phyloP scores from a whole-genome alignment of 2,888 invertebrate species.

The Melipona beecheii region DNA sequence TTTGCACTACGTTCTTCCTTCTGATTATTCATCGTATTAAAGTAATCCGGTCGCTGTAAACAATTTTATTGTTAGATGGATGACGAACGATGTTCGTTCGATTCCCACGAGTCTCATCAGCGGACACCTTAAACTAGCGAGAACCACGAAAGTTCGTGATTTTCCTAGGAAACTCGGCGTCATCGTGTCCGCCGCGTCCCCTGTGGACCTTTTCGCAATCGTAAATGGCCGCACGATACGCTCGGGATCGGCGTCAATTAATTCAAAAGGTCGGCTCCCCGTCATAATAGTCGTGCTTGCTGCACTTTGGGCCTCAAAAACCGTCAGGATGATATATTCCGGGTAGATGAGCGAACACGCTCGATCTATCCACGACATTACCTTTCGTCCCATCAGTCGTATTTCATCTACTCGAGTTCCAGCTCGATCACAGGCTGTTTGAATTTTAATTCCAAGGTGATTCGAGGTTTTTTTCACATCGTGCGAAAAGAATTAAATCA shows the following conservation, averaged over 20 bases:
- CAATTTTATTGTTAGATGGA: neutral
- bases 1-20: neutral
- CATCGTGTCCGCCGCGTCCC: neutral
- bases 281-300: conserved; percentile 39
- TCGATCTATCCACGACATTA: conserved; percentile 45
- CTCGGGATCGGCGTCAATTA: conserved; percentile 44
- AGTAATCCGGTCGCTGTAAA: too few species aligned
- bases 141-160: conserved; percentile 22
- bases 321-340: conserved; percentile 55
- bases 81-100: conserved; percentile 25
- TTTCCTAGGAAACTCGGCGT: conserved; percentile 12
- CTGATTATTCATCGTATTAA: neutral
- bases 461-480: neutral
- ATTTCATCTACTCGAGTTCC: neutral
- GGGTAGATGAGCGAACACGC: conserved; percentile 50
- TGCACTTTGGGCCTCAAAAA: conserved; percentile 28
- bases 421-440: neutral
- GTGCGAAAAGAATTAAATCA: too few species aligned
- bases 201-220: conserved; percentile 48
- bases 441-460: neutral
- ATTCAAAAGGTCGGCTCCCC: conserved; percentile 61
- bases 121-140: conserved; percentile 16
- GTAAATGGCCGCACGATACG: conserved; percentile 20
- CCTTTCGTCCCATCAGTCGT: conserved; percentile 3
- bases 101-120: conserved; percentile 14